Base-by-base conservation (phyloP, 2,797 vertebrate genomes). In the Rhodeus uyekii region DNA sequence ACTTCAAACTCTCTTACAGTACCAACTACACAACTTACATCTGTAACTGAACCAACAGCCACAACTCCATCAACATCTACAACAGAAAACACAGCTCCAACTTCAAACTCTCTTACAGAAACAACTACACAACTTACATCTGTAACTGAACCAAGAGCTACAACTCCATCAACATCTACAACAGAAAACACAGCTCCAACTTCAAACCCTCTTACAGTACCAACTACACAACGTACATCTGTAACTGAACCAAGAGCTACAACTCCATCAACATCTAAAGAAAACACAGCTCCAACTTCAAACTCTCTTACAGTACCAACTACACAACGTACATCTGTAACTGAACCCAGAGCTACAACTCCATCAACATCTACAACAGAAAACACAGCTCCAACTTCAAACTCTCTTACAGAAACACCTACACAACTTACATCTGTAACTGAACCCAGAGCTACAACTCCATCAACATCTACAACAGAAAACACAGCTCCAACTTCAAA, bases 361-460 rank as follows among this genome's bases (percentile, higher is more conserved):
- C 0, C 1, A 14, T 18, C 1, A 12, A 32, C 22, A 2, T 36
- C 36, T 13, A 46, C 38, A 29, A 44, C 16, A 1, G 24, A 46
- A 36, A 16, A 14, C n/a, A 3, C 64, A 60, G 4, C 19, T 13
- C 10, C n/a, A n/a, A 16, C 22, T 3, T 8, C 3, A 1, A 63
- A 1, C 36, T 22, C 5, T 1, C 60, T 4, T 8, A 12, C 4
- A 50, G 5, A n/a, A n/a, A n/a, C 29, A 32, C 19, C 46, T 58
- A 46, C 34, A 19, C 27, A 16, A 82, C 50, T 3, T 8, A 4
- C 27, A 61, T 32, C 58, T 32, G 18, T 6, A 32, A 61, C 6
- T 1, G 2, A 46, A 46, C 5, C 44, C 16, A 46, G 0, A 0
- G 1, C 1, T 0, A 32, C 14, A 61, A 8, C 14, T 7, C 8